A percentile compares a stretch with the other conserved stretches of the same genome.
phyloP scores from a whole-genome alignment of 2,113 vertebrate genomes.

The Lampris incognitus region DNA sequence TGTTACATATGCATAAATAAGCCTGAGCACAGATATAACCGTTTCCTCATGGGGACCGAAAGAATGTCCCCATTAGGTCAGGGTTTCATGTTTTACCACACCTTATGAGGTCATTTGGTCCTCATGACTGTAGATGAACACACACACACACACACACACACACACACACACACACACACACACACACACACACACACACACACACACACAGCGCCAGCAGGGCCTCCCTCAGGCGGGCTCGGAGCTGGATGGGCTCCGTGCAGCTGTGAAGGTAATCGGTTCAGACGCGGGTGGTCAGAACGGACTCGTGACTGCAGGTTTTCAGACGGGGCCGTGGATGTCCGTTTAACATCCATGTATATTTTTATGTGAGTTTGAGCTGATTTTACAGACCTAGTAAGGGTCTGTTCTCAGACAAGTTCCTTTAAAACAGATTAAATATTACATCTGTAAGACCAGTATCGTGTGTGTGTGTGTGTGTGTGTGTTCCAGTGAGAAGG shows the following conservation, averaged over 20 bases:
- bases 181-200: neutral
- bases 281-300: conserved; percentile 28
- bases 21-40: too few relatives aligned
- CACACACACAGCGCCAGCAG: neutral
- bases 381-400: conserved; percentile 54
- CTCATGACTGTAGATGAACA: neutral
- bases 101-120: too few relatives aligned
- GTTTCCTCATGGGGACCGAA: too few relatives aligned
- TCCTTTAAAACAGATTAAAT: conserved; percentile 34
- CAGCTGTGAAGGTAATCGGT: conserved; percentile 45
- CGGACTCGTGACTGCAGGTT: conserved; percentile 38
- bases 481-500: conserved; percentile 85
- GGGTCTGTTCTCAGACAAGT: conserved; percentile 33
- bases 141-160: neutral
- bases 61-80: too few relatives aligned
- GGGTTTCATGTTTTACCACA: too few relatives aligned
- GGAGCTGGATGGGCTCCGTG: conserved; percentile 13
- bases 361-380: conserved; percentile 29
- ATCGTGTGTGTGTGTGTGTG: conserved; percentile 16
- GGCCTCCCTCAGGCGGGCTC: neutral
- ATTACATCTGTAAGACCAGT: conserved; percentile 22
- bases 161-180: neutral
- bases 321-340: neutral
- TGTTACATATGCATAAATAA: too few relatives aligned
- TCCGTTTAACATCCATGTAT: neutral